phyloP scores from a whole-genome alignment of 2,888 invertebrate genomes.

The Troides helena region DNA sequence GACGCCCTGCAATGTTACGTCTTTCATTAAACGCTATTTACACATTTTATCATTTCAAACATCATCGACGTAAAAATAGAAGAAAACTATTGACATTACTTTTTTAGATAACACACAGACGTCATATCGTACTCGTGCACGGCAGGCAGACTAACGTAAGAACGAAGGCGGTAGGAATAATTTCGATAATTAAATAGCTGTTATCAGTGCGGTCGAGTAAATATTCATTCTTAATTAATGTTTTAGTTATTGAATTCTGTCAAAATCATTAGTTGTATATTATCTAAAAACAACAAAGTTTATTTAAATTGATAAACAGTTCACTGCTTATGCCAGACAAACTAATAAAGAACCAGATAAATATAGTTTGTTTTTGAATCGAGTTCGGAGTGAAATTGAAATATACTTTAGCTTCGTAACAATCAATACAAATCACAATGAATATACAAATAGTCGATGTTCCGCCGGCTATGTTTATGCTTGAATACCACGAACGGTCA shows the following conservation, averaged over 20 bases:
- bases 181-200: constrained; percentile 21
- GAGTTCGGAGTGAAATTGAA: neutral
- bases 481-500: constrained; percentile 48
- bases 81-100: constrained; percentile 24
- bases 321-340: neutral
- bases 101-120: constrained; percentile 22
- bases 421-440: constrained; percentile 2
- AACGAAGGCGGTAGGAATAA: constrained; percentile 11
- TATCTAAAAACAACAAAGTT: constrained; percentile 10
- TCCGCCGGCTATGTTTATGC: constrained; percentile 36
- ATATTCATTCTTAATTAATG: constrained; percentile 28
- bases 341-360: constrained; percentile 7
- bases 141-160: constrained; percentile 19
- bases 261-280: constrained; percentile 26
- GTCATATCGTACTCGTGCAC: constrained; percentile 22
- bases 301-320: constrained; percentile 18
- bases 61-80: constrained; percentile 29
- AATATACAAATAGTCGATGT: neutral
- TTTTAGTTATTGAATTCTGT: constrained; percentile 22
- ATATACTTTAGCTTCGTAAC: neutral
- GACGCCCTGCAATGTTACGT: constrained; percentile 64
- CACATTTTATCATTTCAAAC: constrained; percentile 26
- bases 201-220: constrained; percentile 26
- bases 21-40: constrained; percentile 31
- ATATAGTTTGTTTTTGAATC: neutral